phyloP scores from a whole-genome alignment of 2,797 vertebrate genomes.

The Diceros bicornis region DNA sequence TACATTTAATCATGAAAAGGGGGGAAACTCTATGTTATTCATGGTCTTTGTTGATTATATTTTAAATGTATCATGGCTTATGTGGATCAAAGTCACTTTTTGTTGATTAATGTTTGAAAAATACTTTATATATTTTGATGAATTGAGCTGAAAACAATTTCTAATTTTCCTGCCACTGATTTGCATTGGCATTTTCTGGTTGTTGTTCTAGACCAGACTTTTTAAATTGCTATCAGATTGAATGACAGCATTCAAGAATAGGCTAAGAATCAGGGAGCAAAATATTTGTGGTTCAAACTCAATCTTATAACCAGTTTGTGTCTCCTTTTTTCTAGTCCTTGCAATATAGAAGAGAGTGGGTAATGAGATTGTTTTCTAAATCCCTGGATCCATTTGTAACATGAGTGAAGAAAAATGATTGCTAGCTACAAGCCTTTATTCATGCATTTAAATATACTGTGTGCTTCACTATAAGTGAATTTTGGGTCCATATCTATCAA shows the following conservation, averaged over 20 bases:
- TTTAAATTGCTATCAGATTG: neutral
- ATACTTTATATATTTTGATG: neutral
- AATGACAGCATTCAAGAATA: neutral
- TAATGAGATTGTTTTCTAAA: neutral
- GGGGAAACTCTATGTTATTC: neutral
- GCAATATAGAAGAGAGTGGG: neutral
- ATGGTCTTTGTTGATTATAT: neutral
- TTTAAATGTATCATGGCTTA: neutral
- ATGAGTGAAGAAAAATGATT: neutral
- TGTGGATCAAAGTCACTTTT: neutral
- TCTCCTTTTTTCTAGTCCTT: neutral
- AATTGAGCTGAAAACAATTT: conserved; percentile 30
- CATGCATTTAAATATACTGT: neutral
- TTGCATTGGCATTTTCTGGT: neutral
- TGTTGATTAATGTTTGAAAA: conserved; percentile 26
- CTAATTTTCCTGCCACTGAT: neutral
- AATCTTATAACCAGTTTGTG: neutral
- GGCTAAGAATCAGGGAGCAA: neutral
- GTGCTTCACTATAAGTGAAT: neutral
- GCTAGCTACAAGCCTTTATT: neutral
- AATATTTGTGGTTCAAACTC: neutral
- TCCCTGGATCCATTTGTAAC: neutral
- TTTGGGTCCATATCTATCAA: neutral
- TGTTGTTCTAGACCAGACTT: neutral
- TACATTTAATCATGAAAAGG: neutral